phyloP scores from a whole-genome alignment of 2,113 vertebrate species.

The Odontophorus gujanensis region DNA sequence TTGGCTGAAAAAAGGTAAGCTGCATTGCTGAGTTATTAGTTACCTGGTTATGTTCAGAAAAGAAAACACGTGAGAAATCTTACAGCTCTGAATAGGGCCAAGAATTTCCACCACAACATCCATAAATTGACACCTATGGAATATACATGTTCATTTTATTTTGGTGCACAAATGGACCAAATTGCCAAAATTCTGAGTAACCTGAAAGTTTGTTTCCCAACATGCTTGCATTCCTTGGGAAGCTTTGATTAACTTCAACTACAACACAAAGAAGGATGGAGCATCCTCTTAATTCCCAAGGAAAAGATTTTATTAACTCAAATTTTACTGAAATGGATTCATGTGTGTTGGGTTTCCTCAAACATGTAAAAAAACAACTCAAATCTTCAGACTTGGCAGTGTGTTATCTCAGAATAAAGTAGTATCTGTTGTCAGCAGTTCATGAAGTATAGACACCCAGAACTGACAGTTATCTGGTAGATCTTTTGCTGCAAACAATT shows the following conservation, averaged over 20 bases:
- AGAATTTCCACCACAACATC: background rate
- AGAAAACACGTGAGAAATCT: background rate
- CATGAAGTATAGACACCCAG: background rate
- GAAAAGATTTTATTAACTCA: background rate
- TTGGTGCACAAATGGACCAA: background rate
- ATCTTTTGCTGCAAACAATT: background rate
- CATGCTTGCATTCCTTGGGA: background rate
- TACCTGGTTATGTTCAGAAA: background rate
- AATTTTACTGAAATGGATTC: background rate
- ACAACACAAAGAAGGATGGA: background rate
- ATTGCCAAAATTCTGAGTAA: background rate
- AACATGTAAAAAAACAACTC: background rate
- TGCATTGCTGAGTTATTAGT: background rate
- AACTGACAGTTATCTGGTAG: background rate
- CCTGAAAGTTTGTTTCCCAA: background rate
- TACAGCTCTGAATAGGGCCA: background rate
- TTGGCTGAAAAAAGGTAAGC: slow-evolving; percentile 83
- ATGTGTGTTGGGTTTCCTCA: background rate
- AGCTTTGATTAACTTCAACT: background rate
- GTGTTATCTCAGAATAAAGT: background rate
- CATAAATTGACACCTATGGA: accelerated
- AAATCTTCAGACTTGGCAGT: background rate
- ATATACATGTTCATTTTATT: background rate
- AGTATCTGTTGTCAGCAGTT: background rate
- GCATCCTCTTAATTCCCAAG: background rate